A percentile compares a stretch with the other conserved stretches of the same genome.
These are phyloP conservation scores for Julus scanicus DNA, from an alignment of 2,888 invertebrate species.

Conservation along the genomic window DNA sequence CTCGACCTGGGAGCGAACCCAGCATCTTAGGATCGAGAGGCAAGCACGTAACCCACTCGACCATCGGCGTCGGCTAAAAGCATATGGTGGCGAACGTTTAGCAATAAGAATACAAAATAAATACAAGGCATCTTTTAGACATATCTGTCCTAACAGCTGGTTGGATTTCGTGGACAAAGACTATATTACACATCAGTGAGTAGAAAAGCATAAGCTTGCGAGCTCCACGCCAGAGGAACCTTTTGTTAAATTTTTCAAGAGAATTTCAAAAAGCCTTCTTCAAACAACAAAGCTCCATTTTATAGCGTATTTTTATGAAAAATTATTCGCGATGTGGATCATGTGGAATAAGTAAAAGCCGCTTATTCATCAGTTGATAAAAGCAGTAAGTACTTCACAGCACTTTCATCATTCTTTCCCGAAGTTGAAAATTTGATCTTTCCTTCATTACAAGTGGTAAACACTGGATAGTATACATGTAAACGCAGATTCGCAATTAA, in stretches of 20 bases:
- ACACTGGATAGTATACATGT: not conserved
- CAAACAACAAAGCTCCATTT: not conserved
- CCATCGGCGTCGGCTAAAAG: no score
- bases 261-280: not conserved
- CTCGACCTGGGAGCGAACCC: no score
- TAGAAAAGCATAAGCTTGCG: not conserved
- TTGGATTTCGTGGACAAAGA: not conserved
- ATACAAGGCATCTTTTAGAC: not conserved
- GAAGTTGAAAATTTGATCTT: not conserved
- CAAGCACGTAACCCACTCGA: no score
- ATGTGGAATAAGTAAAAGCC: conserved; percentile 14
- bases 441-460: not conserved
- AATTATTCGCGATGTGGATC: not conserved
- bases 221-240: not conserved
- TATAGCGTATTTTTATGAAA: conserved; percentile 8
- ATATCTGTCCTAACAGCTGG: conserved; percentile 1
- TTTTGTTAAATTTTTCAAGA: not conserved
- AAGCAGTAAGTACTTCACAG: not conserved
- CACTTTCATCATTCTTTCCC: not conserved
- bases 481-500: no score
- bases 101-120: not conserved
- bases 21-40: no score
- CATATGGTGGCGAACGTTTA: not conserved
- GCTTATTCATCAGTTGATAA: conserved; percentile 23
- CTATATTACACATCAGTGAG: not conserved